phyloP scores from a whole-genome alignment of 2,888 invertebrate species.

The Slavum lentiscoides region DNA sequence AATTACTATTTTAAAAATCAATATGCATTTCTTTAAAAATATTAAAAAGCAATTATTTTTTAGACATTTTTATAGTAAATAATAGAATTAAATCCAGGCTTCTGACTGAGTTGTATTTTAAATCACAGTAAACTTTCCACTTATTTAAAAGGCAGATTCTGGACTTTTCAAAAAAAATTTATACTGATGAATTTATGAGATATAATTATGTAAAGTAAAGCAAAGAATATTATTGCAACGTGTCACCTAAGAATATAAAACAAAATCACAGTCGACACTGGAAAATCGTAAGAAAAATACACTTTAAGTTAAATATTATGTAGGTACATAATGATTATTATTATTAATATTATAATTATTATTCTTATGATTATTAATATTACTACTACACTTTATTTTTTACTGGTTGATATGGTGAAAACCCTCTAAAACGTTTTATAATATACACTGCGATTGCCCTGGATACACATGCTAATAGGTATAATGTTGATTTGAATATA shows the following conservation, averaged over 20 bases:
- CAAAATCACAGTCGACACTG: constrained; percentile 27
- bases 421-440: no score
- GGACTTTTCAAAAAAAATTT: constrained; percentile 74
- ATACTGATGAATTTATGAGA: constrained; percentile 57
- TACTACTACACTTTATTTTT: no score
- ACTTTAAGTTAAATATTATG: not conserved
- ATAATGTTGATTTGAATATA: no score
- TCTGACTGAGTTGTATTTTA: constrained; percentile 57
- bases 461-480: no score
- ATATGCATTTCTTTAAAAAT: not conserved
- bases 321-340: not conserved
- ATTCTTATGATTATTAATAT: no score
- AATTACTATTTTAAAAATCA: constrained; percentile 9
- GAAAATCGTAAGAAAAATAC: not conserved
- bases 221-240: constrained; percentile 14
- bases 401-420: no score
- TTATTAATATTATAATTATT: no score
- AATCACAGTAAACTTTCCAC: constrained; percentile 71
- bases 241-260: constrained; percentile 7
- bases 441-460: no score
- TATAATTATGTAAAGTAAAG: not conserved
- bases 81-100: not conserved
- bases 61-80: not conserved
- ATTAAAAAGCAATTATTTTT: not conserved
- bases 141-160: constrained; percentile 74